Evolutionary conservation across 2,888 invertebrate species (phyloP).

Genomic region (Halictus quadricinctus): DNA sequence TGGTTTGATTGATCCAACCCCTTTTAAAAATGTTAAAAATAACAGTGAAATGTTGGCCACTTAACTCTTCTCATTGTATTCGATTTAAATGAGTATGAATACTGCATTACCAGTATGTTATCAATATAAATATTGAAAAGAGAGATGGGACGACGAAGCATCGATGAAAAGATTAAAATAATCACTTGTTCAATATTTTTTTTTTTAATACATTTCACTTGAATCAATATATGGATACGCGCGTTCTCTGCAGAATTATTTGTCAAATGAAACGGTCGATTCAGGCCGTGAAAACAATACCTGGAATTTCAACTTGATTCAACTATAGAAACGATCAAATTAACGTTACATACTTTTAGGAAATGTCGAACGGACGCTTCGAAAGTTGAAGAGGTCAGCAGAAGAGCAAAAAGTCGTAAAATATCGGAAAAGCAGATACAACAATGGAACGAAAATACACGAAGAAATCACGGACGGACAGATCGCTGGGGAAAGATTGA

Average conservation of each 20-base stretch:
- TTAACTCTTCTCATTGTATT: not conserved
- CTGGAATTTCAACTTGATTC: not conserved
- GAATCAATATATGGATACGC: not conserved
- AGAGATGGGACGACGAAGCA: too few species aligned
- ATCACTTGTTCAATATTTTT: not conserved
- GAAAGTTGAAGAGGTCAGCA: not conserved
- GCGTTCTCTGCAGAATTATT: not conserved
- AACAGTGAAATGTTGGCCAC: not conserved
- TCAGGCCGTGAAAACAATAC: not conserved
- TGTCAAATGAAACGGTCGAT: not conserved
- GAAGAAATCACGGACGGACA: not conserved
- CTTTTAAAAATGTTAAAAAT: not conserved
- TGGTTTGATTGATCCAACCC: not conserved
- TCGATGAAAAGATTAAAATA: not conserved
- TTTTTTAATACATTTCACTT: not conserved
- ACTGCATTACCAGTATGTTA: not conserved
- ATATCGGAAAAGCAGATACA: not conserved
- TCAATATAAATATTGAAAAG: not conserved
- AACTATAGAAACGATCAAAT: not conserved
- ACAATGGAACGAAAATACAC: not conserved
- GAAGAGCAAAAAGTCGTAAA: not conserved
- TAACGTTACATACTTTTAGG: not conserved
- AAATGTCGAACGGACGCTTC: not conserved
- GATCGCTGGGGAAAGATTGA: not conserved
- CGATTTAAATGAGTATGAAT: not conserved